Conservation (phyloP, 2,888 invertebrate species). For the Pimpla rufipes region DNA sequence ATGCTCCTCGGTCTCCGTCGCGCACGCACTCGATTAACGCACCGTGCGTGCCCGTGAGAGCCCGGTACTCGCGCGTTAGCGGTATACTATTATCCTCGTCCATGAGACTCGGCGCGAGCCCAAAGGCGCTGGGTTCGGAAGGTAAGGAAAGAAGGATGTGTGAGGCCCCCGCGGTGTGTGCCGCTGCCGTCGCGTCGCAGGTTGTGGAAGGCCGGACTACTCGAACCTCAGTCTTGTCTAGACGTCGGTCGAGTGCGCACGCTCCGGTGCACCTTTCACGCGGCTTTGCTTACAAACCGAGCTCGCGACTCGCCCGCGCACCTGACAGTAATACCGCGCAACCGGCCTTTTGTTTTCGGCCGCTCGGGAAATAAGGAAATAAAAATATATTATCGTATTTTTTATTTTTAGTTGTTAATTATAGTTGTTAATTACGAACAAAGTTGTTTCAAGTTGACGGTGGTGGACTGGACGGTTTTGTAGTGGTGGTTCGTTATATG, state of each 20-base stretch:
- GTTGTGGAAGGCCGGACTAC: slow-evolving; percentile 73
- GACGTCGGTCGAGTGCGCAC: slow-evolving; percentile 78
- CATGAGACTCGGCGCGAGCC: slow-evolving; percentile 30
- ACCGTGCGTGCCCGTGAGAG: slow-evolving; percentile 44
- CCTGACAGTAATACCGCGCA: neutral
- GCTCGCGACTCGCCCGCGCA: neutral
- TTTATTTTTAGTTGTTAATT: too few species aligned
- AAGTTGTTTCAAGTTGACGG: slow-evolving; percentile 38
- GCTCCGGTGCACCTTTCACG: slow-evolving; percentile 64
- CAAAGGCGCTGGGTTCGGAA: slow-evolving; percentile 58
- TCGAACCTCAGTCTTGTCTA: slow-evolving; percentile 77
- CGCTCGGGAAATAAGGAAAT: neutral
- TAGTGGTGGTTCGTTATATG: slow-evolving; percentile 76
- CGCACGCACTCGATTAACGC: slow-evolving; percentile 35
- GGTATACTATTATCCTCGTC: slow-evolving; percentile 47
- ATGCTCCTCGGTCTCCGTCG: slow-evolving; percentile 25
- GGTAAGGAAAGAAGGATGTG: slow-evolving; percentile 71
- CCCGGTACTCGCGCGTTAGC: slow-evolving; percentile 28
- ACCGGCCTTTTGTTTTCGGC: neutral
- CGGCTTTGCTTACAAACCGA: slow-evolving; percentile 10
- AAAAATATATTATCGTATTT: neutral
- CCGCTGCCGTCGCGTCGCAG: slow-evolving; percentile 42
- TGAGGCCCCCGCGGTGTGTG: slow-evolving; percentile 68
- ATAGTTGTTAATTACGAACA: neutral
- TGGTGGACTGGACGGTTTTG: slow-evolving; percentile 59